Percentiles rank a stretch among this genome's conserved stretches.
Conservation (phyloP, 2,113 vertebrate species). For the Oncorhynchus tshawytscha region DNA sequence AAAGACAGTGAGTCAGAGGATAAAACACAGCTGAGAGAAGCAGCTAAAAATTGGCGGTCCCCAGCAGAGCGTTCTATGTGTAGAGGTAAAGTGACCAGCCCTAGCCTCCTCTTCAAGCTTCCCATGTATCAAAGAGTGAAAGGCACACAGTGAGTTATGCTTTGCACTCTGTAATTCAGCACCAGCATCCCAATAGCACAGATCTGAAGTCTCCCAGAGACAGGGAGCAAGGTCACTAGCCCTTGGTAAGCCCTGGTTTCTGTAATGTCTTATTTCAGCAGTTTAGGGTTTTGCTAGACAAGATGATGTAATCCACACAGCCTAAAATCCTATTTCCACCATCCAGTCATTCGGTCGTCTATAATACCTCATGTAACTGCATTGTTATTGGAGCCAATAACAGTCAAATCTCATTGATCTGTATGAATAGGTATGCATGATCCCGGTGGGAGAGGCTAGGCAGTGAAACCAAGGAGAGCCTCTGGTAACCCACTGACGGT, state of each 20-base stretch:
- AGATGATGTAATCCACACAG: conserved; percentile 40
- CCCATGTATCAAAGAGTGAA: conserved; percentile 16
- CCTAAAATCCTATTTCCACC: conserved; percentile 20
- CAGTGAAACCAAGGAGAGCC: neutral
- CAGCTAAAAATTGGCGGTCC: neutral
- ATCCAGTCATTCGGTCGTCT: neutral
- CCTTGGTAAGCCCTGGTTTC: conserved; percentile 41
- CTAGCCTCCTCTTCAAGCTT: conserved; percentile 20
- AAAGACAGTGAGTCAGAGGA: neutral
- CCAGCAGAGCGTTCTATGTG: neutral
- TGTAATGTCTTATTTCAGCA: conserved; percentile 54
- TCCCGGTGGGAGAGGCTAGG: neutral
- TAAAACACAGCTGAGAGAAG: conserved; percentile 8
- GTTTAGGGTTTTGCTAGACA: conserved; percentile 37
- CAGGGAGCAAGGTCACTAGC: conserved; percentile 52
- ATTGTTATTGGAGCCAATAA: conserved; percentile 1
- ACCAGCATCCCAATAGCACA: conserved; percentile 39
- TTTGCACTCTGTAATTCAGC: conserved; percentile 47
- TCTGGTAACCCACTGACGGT: neutral
- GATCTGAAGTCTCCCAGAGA: conserved; percentile 63
- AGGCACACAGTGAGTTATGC: conserved; percentile 6
- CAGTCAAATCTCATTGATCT: conserved; percentile 13
- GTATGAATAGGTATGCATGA: neutral
- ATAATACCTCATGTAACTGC: conserved; percentile 1
- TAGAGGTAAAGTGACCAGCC: neutral